Evolutionary conservation across 2,113 vertebrate species (phyloP).

Genomic region (Phalacrocorax carbo): DNA sequence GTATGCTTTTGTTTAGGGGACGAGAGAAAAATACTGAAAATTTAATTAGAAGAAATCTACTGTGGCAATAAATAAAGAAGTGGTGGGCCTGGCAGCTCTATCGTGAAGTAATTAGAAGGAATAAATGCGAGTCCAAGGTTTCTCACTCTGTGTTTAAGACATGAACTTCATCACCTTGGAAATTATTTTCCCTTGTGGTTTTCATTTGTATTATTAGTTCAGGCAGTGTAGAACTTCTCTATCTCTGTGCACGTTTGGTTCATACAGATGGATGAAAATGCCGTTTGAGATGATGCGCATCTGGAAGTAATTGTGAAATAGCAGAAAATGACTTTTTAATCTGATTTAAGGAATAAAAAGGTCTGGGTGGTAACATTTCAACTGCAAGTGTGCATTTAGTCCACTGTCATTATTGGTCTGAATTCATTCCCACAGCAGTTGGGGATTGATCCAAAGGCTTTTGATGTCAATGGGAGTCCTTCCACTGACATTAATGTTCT

Average conservation of each 20-base stretch:
- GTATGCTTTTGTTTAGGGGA: background rate
- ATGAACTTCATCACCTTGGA: background rate
- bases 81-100: background rate
- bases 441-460: conserved; percentile 49
- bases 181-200: conserved; percentile 27
- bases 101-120: background rate
- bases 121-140: background rate
- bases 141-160: background rate
- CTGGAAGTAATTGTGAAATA: conserved; percentile 66
- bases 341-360: conserved; percentile 63
- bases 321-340: conserved; percentile 65
- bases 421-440: conserved; percentile 42
- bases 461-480: conserved; percentile 61
- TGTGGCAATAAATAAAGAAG: background rate
- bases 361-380: conserved; percentile 44
- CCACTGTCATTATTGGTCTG: conserved; percentile 5
- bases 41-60: conserved; percentile 14
- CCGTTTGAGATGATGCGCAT: conserved; percentile 53
- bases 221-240: background rate
- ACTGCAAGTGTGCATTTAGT: conserved; percentile 41
- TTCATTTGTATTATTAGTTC: conserved; percentile 37
- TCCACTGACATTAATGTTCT: conserved; percentile 50
- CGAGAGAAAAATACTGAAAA: background rate
- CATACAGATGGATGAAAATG: conserved; percentile 62
- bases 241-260: background rate